Percentiles rank a stretch among this genome's conserved stretches.
These are phyloP conservation scores for Denticeps clupeoides DNA, from an alignment of 2,797 vertebrate species.

Conservation along the genomic window DNA sequence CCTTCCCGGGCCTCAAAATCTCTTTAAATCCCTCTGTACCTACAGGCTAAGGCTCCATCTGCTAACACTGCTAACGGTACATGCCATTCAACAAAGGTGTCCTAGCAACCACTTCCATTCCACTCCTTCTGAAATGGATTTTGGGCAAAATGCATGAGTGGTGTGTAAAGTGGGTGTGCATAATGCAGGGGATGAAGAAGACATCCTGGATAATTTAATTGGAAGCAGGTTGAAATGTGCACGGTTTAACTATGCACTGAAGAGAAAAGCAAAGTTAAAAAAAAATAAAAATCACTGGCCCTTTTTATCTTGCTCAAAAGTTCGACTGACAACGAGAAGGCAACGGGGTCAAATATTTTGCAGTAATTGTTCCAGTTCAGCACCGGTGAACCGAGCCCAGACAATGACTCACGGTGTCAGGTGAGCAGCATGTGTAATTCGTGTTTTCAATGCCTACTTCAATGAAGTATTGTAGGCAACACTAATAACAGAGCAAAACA, in stretches of 20 bases:
- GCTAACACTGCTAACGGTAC: conserved; percentile 35
- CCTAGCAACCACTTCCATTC: conserved; percentile 46
- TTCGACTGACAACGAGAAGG: not conserved
- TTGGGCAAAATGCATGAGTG: conserved; percentile 5
- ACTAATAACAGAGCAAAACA: no score
- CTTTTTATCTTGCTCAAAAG: not conserved
- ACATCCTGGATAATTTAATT: conserved; percentile 13
- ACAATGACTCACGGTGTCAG: not conserved
- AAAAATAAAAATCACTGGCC: conserved; percentile 28
- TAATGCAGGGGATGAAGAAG: conserved; percentile 17
- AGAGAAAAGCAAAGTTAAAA: conserved; percentile 23
- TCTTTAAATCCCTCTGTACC: conserved; percentile 47
- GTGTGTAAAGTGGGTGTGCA: conserved; percentile 23
- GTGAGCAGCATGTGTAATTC: no score
- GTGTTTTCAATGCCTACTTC: no score
- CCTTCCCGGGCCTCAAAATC: conserved; percentile 39
- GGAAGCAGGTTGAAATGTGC: not conserved
- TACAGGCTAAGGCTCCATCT: conserved; percentile 31
- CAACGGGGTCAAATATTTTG: conserved; percentile 4
- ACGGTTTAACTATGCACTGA: not conserved
- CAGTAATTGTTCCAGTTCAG: not conserved
- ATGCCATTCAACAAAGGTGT: conserved; percentile 42
- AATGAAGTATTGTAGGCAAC: no score
- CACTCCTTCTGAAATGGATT: conserved; percentile 19
- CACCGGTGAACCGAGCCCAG: not conserved